Conservation (phyloP, 2,113 vertebrate species). For the Rhea americana region DNA sequence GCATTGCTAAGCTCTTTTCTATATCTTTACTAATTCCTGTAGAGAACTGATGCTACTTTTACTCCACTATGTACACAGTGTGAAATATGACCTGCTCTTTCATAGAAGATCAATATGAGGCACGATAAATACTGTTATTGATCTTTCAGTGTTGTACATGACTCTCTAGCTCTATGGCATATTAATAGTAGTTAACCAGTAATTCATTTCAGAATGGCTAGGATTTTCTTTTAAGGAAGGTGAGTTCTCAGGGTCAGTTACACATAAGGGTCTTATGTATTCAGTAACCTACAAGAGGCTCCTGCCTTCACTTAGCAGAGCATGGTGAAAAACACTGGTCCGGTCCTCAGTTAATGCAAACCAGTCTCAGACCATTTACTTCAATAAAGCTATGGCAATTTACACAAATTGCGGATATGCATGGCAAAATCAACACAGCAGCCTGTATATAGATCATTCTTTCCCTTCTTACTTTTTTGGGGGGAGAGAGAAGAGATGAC, state of each 20-base stretch:
- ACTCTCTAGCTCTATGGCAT: constrained; percentile 62
- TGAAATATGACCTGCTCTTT: constrained; percentile 72
- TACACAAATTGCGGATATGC: neutral
- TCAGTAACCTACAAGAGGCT: constrained; percentile 2
- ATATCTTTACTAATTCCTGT: neutral
- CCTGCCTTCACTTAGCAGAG: neutral
- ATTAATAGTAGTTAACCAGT: constrained; percentile 78
- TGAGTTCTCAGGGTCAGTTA: constrained; percentile 46
- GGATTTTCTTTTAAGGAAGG: constrained; percentile 47
- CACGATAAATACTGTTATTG: constrained; percentile 77
- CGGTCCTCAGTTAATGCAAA: constrained; percentile 23
- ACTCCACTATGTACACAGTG: constrained; percentile 50
- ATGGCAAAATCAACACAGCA: constrained; percentile 2
- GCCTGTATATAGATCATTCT: neutral
- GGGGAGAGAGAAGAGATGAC: neutral
- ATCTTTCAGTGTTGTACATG: constrained; percentile 66
- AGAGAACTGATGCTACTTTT: constrained; percentile 67
- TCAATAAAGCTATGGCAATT: constrained; percentile 16
- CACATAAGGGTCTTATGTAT: neutral
- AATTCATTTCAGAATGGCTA: constrained; percentile 70
- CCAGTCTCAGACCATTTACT: constrained; percentile 51
- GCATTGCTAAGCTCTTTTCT: neutral
- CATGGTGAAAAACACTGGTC: constrained; percentile 21
- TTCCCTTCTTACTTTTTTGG: neutral
- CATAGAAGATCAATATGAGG: constrained; percentile 73